A percentile compares a stretch with the other conserved stretches of the same genome.
These are phyloP conservation scores for Amphilophus citrinellus DNA, from an alignment of 2,113 vertebrate species.

Conservation along the genomic window DNA sequence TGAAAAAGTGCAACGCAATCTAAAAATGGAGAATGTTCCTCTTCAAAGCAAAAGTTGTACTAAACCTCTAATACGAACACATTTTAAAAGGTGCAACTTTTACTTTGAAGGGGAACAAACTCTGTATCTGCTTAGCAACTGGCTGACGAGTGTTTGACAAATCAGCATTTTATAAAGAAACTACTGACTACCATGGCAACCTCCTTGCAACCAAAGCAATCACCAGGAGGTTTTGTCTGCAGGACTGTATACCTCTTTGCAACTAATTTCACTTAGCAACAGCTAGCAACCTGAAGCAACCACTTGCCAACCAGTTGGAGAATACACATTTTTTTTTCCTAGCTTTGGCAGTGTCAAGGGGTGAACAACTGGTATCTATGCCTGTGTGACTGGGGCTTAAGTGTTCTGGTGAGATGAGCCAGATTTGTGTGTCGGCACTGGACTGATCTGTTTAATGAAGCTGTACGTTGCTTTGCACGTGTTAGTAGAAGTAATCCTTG, in stretches of 20 bases:
- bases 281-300: accelerated
- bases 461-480: neutral
- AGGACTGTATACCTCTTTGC: neutral
- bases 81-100: neutral
- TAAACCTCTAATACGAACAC: neutral
- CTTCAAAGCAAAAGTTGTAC: neutral
- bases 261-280: neutral
- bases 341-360: neutral
- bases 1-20: no score
- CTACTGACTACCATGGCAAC: neutral
- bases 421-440: neutral
- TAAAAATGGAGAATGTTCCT: neutral
- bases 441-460: neutral
- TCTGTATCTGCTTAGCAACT: neutral
- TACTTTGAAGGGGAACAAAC: neutral
- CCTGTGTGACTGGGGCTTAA: neutral
- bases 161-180: neutral
- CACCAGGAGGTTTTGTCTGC: neutral
- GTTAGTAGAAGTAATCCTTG: neutral
- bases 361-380: neutral
- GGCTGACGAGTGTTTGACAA: neutral
- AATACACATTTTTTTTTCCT: neutral
- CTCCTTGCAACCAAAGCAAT: neutral
- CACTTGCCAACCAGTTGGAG: neutral
- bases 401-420: neutral